Conservation (phyloP, 2,797 vertebrate genomes). For the Leptoclinus maculatus region DNA sequence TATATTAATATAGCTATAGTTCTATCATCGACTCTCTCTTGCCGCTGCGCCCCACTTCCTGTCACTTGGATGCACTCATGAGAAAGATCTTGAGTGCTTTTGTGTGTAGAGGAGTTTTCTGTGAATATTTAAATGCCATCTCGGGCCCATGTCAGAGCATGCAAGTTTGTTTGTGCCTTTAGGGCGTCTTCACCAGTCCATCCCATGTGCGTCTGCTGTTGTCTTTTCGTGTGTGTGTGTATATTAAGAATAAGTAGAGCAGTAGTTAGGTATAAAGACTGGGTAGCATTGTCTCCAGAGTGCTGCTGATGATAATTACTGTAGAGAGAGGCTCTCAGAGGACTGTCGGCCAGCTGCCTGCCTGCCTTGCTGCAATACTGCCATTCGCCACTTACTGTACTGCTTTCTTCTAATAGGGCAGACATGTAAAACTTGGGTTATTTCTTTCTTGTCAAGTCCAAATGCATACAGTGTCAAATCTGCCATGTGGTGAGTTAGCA, state of each 20-base stretch:
- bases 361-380: slow-evolving; percentile 43
- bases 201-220: neutral
- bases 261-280: slow-evolving; percentile 62
- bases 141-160: slow-evolving; percentile 37
- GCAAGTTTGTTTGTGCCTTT: slow-evolving; percentile 57
- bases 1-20: slow-evolving; percentile 24
- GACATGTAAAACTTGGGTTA: slow-evolving; percentile 38
- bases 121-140: slow-evolving; percentile 64
- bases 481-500: neutral
- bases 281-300: slow-evolving; percentile 71
- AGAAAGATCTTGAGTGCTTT: slow-evolving; percentile 71
- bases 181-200: slow-evolving; percentile 26
- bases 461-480: neutral
- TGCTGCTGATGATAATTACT: slow-evolving; percentile 84
- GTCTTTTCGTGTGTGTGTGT: slow-evolving; percentile 9
- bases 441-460: slow-evolving; percentile 44
- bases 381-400: slow-evolving; percentile 51
- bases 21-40: slow-evolving; percentile 37
- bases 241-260: slow-evolving; percentile 58
- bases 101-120: slow-evolving; percentile 66
- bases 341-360: slow-evolving; percentile 67
- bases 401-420: slow-evolving; percentile 50
- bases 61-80: slow-evolving; percentile 47
- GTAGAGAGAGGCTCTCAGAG: slow-evolving; percentile 76
- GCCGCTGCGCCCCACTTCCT: slow-evolving; percentile 30